Base-by-base conservation (phyloP, 2,113 vertebrate species). In the Himantopus leucocephalus region DNA sequence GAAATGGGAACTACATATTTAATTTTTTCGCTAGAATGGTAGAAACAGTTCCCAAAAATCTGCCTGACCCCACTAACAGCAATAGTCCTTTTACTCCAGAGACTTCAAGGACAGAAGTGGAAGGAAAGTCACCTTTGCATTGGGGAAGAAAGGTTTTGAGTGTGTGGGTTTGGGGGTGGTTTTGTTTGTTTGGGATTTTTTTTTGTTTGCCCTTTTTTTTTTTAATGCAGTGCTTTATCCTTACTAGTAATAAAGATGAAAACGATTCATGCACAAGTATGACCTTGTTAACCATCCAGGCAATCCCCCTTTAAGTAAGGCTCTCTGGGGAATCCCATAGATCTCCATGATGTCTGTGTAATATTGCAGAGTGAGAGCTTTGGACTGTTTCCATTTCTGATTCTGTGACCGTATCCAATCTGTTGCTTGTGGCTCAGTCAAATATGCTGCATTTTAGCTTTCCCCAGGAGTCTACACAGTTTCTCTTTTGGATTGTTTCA, bases 341-440 rank as follows among this genome's bases (percentile, higher is more conserved):
- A 95, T 73, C 58, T 91, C 79, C 12, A n/a, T 39, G 58, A 88
- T 71, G 68, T 32, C 62, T 89, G 32, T 48, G 62, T 60, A 92
- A 81, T 74, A 87, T 11, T 50, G 29, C 43, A 71, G 43, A 91
- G 81, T 32, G 86, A 75, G 67, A 89, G 75, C 55, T 86, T 14
- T 93, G 84, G 86, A 83, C 37, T 53, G 32, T 58, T 91, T 96
- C 90, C 92, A 92, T 84, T 85, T 70, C 67, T 79, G 60, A 86
- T 75, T 85, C 53, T 58, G 88, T 93, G 72, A 75, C 48, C 67
- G 37, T 67, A 67, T 43, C 27, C 68, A 83, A 18, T 58, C n/a
- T 76, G 43, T 47, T 86, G 45, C 70, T 81, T 66, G 62, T 59
- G 85, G 60, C 53, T 87, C 43, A 70, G 81, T 88, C 62, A 90